Base-by-base conservation (phyloP, 1,140 invertebrate genomes). In the Dinoponera quadriceps region DNA sequence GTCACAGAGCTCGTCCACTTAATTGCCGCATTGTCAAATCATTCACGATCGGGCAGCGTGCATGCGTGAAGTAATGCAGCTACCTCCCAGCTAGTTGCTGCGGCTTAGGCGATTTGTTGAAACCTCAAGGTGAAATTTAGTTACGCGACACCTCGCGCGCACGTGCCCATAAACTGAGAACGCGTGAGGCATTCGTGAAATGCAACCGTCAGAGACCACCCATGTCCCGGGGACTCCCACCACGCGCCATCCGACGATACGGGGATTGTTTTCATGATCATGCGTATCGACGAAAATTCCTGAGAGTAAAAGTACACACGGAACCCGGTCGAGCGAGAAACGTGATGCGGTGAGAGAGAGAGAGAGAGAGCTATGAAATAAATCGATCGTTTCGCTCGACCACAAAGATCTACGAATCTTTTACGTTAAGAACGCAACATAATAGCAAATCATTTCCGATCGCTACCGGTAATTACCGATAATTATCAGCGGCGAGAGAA, bases 141-240 rank as follows among this genome's bases (percentile, higher is more conserved):
- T 90, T 90, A 86, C 81, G 84, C 87, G 82, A 88, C 91, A 87
- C 85, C 84, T 90, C 85, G 83, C 74, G 83, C 87, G 86, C 88
- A 87, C 90, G 91, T 89, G 91, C 82, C 88, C 84, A 92, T 92
- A 93, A 93, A 93, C 84, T 86, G 81, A 73, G 90, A 82, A 93
- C 91, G 91, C 91, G 91, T 75, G 33, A 84, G 80, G 92, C 91
- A 92, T 93, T 90, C 88, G 80, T 88, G 90, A 88, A 88, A 84
- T 84, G 84, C 85, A 87, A 77, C 81, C 81, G 75, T 74, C 82
- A 81, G 91, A 89, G 91, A 89, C 90, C 91, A 92, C 91, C 91
- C 91, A 89, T 85, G 82, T 49, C 38, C 33, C 54, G 48, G 20
- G n/a, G 33, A 44, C 51, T 71, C 27, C 44, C 49, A 57, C 78